Conservation (phyloP, 1,140 invertebrate species). For the Lasaia peninsularis region DNA sequence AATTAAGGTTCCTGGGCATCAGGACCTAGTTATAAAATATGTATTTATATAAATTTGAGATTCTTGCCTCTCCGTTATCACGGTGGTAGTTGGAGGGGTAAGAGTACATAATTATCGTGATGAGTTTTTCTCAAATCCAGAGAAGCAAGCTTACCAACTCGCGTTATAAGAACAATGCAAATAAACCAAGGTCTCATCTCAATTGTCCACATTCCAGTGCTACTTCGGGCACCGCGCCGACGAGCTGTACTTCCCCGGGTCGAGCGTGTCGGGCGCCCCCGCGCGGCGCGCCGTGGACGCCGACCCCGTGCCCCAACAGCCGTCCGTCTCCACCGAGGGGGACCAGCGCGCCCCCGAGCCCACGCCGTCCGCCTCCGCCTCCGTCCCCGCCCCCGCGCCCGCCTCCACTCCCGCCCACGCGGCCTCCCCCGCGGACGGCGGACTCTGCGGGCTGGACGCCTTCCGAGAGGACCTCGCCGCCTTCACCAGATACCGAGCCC, state of each 20-base stretch:
- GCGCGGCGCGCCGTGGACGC: slow-evolving; percentile 16
- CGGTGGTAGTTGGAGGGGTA: too few relatives aligned
- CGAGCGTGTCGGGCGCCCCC: slow-evolving; percentile 66
- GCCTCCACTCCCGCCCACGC: slow-evolving; percentile 10
- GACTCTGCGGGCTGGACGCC: slow-evolving; percentile 81
- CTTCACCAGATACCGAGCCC: slow-evolving; percentile 89
- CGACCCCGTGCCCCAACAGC: slow-evolving; percentile 20
- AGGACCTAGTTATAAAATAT: too few relatives aligned
- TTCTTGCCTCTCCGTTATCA: too few relatives aligned
- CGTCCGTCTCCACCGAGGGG: slow-evolving; percentile 7
- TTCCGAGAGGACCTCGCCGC: slow-evolving; percentile 93
- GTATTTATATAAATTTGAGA: too few relatives aligned
- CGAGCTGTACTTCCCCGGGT: slow-evolving; percentile 84
- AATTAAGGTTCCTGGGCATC: too few relatives aligned
- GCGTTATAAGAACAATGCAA: too few relatives aligned
- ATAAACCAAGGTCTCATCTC: not conserved
- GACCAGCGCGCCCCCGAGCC: slow-evolving; percentile 14
- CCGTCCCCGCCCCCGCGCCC: slow-evolving; percentile 1
- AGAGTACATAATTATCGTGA: too few relatives aligned
- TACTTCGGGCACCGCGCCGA: slow-evolving; percentile 89
- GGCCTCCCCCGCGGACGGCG: slow-evolving; percentile 22
- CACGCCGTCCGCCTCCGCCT: slow-evolving; percentile 33
- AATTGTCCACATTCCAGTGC: slow-evolving; percentile 74
- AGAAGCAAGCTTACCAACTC: too few relatives aligned
- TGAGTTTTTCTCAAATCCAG: too few relatives aligned